phyloP scores from a whole-genome alignment of 1,140 invertebrate species.

The Brachionus plicatilis region DNA sequence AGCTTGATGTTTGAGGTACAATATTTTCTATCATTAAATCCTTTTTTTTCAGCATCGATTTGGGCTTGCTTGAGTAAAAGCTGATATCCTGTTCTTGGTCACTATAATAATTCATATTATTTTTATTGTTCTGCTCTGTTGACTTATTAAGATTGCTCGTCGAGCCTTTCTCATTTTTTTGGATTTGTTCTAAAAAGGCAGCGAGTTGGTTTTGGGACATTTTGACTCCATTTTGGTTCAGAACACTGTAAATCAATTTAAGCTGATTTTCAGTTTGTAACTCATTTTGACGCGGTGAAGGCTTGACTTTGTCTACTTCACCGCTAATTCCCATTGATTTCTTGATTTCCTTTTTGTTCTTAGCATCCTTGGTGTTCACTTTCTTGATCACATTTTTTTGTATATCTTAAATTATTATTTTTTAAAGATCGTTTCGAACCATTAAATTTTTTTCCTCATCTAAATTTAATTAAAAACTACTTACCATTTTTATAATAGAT shows the following conservation, averaged over 20 bases:
- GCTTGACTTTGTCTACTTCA: neutral
- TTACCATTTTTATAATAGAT: conserved; percentile 35
- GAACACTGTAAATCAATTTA: neutral
- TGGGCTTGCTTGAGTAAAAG: neutral
- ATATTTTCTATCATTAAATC: neutral
- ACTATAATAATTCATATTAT: neutral
- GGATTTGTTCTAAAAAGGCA: neutral
- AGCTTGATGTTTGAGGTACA: neutral
- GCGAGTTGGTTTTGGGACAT: neutral
- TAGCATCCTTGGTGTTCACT: neutral
- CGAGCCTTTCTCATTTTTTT: neutral
- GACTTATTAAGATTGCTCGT: neutral
- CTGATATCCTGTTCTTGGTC: neutral
- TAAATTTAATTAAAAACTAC: too few relatives aligned
- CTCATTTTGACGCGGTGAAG: neutral
- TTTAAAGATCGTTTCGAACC: too few relatives aligned
- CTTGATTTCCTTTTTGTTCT: neutral
- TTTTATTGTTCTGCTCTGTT: neutral
- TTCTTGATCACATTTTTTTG: neutral
- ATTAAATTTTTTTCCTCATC: too few relatives aligned
- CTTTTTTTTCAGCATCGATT: neutral
- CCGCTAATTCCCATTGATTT: conserved; percentile 15
- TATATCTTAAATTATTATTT: neutral
- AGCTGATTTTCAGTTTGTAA: neutral
- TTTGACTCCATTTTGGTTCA: conserved; percentile 7